Evolutionary conservation across 2,888 invertebrate genomes (phyloP), one percentile per base, ranked within the genome.

Genomic region (Pollenia angustigena): DNA sequence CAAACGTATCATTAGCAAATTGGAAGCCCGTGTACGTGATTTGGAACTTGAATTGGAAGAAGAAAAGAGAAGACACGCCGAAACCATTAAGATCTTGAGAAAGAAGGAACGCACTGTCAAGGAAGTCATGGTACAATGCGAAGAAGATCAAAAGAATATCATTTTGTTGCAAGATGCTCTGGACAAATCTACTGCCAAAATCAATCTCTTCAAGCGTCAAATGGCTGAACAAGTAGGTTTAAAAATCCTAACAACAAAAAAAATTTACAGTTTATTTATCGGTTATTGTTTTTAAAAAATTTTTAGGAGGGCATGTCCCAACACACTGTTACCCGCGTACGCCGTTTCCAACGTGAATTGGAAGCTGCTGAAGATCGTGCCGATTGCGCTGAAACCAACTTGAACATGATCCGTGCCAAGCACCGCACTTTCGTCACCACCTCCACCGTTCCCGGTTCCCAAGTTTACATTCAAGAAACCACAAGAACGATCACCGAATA

Each of bases 341-440:
- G 99, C 94, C 97, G 98, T 94, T 99, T 99, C 98, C 99, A 99
- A 94, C 96, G 99, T 92, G 99, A 99, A 94, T 94, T 99, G 93
- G 99, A 99, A 94, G 98, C 99, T 76, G 99, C 99, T 90, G 99
- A 99, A 94, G 98, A 98, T 94, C 97, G 99, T 91, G 98, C 98
- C 91, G 98, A 99, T 92, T 96, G 95, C 90, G 98, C 98, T 90
- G 98, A 99, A 94, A 97, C 97, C 95, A 98, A 97, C 94, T 95
- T 99, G 93, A 96, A 97, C 91, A 95, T 99, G 94, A 98, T 99
- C 95, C 97, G 99, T 92, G 98, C 99, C 95, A 99, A 99, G 95
- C 99, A 99, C 95, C 98, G 99, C 95, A 97, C 98, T 94, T 98
- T 98, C 94, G 98, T 98, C 93, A 98, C 98, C 95, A 97, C 98